Percentiles rank a stretch among this genome's conserved stretches.
phyloP scores from a whole-genome alignment of 2,113 vertebrate species.

The Cynoglossus semilaevis region DNA sequence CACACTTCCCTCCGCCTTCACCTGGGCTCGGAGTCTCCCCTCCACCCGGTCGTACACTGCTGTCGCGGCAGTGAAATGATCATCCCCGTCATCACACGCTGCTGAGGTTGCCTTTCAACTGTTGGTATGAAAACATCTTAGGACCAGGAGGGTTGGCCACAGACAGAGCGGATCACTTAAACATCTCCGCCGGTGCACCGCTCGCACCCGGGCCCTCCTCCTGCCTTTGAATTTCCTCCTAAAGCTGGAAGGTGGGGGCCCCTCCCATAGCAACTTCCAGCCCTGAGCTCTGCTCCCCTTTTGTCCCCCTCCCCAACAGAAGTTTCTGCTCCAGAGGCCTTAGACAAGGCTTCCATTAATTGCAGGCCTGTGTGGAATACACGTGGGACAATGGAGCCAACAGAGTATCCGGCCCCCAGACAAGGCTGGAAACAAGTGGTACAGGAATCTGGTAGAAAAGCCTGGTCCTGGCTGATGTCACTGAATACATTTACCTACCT shows the following conservation, averaged over 20 bases:
- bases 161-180: conserved; percentile 64
- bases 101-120: conserved; percentile 54
- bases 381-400: conserved; percentile 86
- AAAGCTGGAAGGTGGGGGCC: conserved; percentile 49
- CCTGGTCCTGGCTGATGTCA: conserved; percentile 94
- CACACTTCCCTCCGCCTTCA: conserved; percentile 27
- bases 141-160: conserved; percentile 60
- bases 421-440: conserved; percentile 94
- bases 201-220: conserved; percentile 66
- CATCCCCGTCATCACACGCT: conserved; percentile 62
- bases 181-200: conserved; percentile 56
- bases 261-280: conserved; percentile 82
- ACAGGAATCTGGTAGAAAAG: conserved; percentile 89
- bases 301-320: conserved; percentile 83
- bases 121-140: conserved; percentile 61
- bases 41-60: conserved; percentile 14
- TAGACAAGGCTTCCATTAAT: conserved; percentile 96
- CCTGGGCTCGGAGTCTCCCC: neutral
- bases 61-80: conserved; percentile 64
- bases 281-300: conserved; percentile 79
- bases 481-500: conserved; percentile 99
- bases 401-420: conserved; percentile 88
- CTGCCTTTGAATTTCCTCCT: conserved; percentile 78
- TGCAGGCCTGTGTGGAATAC: conserved; percentile 83
- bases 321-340: conserved; percentile 88